Conservation (phyloP, 2,797 vertebrate genomes). For the Cossypha polioptera region DNA sequence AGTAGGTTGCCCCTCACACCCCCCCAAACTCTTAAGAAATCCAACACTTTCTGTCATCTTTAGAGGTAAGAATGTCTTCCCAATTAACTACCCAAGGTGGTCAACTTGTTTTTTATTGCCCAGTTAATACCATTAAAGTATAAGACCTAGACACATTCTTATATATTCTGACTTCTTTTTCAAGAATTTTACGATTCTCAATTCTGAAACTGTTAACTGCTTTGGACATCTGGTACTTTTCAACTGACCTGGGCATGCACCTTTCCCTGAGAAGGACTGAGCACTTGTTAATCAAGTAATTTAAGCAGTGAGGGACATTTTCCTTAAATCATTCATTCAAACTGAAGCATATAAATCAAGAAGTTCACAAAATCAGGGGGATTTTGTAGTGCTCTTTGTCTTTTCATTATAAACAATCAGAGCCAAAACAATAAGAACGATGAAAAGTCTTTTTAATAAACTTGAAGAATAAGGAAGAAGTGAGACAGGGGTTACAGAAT, state of each 20-base stretch:
- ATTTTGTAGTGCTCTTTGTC: background rate
- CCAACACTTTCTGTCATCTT: background rate
- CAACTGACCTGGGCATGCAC: background rate
- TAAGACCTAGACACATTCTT: background rate
- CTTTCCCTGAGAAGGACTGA: background rate
- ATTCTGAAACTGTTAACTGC: background rate
- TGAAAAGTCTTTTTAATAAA: background rate
- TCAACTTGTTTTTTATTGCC: background rate
- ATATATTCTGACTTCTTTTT: background rate
- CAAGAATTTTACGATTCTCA: background rate
- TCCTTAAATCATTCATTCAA: background rate
- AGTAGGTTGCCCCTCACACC: rapidly evolving
- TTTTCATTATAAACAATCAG: background rate
- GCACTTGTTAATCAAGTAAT: background rate
- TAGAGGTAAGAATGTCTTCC: background rate
- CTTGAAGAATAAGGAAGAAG: background rate
- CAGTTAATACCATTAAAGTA: background rate
- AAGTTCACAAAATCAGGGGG: background rate
- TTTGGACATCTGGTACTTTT: background rate
- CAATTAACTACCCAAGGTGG: background rate
- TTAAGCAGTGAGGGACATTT: background rate
- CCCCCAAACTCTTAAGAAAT: background rate
- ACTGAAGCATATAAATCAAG: background rate
- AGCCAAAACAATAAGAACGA: background rate
- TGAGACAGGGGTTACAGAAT: background rate